A percentile compares a stretch with the other conserved stretches of the same genome.
Conservation (phyloP, 2,797 vertebrate genomes). For the Pipistrellus pipistrellus region DNA sequence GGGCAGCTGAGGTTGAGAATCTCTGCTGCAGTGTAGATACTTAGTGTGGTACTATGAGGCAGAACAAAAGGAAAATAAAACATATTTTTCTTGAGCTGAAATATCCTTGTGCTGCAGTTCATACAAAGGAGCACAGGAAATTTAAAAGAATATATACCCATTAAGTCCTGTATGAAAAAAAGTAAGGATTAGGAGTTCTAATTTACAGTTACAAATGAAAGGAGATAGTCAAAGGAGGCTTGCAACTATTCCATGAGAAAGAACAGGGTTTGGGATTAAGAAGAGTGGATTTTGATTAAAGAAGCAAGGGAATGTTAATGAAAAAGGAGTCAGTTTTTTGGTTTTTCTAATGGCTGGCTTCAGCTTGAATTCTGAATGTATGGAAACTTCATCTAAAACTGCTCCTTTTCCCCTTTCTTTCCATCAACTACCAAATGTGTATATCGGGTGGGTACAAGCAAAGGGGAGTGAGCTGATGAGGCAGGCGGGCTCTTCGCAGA, state of each 20-base stretch:
- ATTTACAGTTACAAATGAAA: slow-evolving; percentile 45
- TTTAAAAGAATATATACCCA: neutral
- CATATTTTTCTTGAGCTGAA: slow-evolving; percentile 29
- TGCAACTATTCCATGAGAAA: neutral
- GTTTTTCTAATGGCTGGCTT: neutral
- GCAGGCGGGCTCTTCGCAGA: neutral
- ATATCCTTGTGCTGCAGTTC: neutral
- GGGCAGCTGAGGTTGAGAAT: neutral
- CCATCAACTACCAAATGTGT: neutral
- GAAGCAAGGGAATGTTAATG: neutral
- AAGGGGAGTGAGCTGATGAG: neutral
- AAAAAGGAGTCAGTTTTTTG: neutral
- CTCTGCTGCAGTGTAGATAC: neutral
- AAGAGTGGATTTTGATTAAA: neutral
- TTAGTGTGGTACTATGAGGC: neutral
- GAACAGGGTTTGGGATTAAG: neutral
- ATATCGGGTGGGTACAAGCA: too few relatives aligned
- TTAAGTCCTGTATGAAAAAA: neutral
- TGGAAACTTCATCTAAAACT: neutral
- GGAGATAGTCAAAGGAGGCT: neutral
- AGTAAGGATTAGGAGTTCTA: neutral
- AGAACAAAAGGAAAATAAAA: slow-evolving; percentile 26
- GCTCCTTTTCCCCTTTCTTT: neutral
- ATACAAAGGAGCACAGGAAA: neutral
- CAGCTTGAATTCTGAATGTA: neutral